Base-by-base conservation (phyloP, 1,140 invertebrate genomes). In the Drosophila chauvacae region DNA sequence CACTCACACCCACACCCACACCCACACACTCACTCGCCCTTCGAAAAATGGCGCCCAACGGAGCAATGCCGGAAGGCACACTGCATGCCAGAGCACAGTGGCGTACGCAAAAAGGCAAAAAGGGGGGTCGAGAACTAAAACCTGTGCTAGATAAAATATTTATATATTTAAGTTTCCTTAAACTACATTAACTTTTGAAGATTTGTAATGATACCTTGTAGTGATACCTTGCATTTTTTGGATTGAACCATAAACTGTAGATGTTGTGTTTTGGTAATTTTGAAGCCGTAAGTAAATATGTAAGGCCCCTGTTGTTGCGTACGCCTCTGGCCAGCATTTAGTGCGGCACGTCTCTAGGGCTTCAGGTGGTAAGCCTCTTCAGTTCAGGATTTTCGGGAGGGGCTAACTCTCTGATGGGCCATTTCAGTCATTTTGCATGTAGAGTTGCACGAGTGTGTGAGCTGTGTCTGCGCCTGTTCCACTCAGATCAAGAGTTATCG, bases 371-470 rank as follows among this genome's bases (percentile, higher is more conserved):
- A 68, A 70, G 63, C 58, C 63, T 66, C 63, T 66, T 66, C 66
- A 53, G 63, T 26, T 26, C 50, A 33, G 37, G 63, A 51, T 51
- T 51, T 51, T 51, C 50, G 50, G 28, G n/a, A 18, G 39, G 35
- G 42, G 37, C 10, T 39, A 74, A 45, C 58, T 55, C 58, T 63
- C 50, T 20, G 71, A 56, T 75, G 71, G 70, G 53, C 70, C 70
- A 63, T 63, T 74, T 56, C 37, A 47, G 71, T 53, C 71, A 62
- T 63, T 47, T 61, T 74, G 70, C 70, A 73, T 73, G 70, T 74
- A 63, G 41, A 35, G 70, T 37, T 53, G 48, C 41, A 26, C 64
- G 55, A 60, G 56, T 37, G 69, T 51, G 58, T 74, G 53, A 42
- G 68, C 53, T 55, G 53, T 37, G 35, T 53, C n/a, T 71, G 51